Base-by-base conservation (phyloP, 2,113 vertebrate genomes). In the Pleuronectes platessa region DNA sequence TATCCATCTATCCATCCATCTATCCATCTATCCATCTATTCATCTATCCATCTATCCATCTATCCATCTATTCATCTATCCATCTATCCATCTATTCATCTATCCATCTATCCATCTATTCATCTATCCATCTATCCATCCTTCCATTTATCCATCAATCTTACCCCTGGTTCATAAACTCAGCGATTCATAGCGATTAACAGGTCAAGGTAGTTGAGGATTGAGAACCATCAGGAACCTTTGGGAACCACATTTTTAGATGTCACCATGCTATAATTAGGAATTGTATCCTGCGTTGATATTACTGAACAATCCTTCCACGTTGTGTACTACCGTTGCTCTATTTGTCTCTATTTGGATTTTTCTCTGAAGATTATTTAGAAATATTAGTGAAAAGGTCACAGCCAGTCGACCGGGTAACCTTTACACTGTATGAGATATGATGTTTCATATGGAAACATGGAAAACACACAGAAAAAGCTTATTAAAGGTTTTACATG, bases 381-480 rank as follows among this genome's bases (percentile, higher is more conserved):
- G 61, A 76, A 65, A 42, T 45, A 5, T 18, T 14, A 77, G 40
- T 3, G 20, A 31, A 13, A 60, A 45, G 14, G 64, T 63, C 26
- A 53, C 11, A 21, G 21, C 4, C 17, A 60, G 31, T 42, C 31
- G 21, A 70, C 4, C 4, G 31, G 45, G 2, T 61, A 55, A 54
- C 47, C 55, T 73, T 82, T 47, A 61, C 76, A 68, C 21, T 26
- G 20, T 40, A 17, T 51, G 37, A 54, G 23, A 24, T 56, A 45
- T 73, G 58, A 69, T 64, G n/a, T 42, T 83, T 23, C 24, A 60
- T 66, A 21, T 26, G 66, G 45, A 74, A 71, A 51, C 26, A 65
- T 67, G 40, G 12, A 13, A 13, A 42, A 42, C 40, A 42, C 40
- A 56, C 23, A 47, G 35, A 51, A 60, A 64, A 60, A 64, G 24